Evolutionary conservation across 2,797 vertebrate genomes (phyloP), one percentile per base, ranked within the genome.

Genomic region (Gymnocypris eckloni): DNA sequence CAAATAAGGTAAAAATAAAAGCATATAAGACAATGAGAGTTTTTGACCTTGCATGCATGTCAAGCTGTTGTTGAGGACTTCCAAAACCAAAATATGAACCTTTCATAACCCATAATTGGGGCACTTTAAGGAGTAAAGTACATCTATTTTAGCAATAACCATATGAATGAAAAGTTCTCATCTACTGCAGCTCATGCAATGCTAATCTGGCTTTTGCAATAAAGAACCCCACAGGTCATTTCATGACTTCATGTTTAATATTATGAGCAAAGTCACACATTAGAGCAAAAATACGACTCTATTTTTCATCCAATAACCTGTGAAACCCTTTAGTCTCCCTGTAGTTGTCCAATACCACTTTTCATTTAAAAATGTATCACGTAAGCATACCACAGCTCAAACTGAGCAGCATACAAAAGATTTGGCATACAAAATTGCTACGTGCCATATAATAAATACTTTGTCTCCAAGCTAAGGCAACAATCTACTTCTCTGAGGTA

Each of bases 301-400:
- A 16, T 45, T 28, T 82, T 70, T 56, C 25, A 0, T 43, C 28
- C 6, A 15, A 39, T 41, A 56, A 82, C 37, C 16, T 33, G 81
- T 82, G 3, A 70, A 61, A 16, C 10, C 3, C n/a, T 72, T 16
- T 43, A 83, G 70, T n/a, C 48, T 64, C 54, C 54, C 22, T 50
- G 20, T 66, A 41, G 59, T n/a, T 41, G 56, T 66, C 59, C 13
- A n/a, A 76, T 20, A 43, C 39, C 25, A 37, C 54, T 9, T 37
- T 75, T 75, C 11, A 64, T 15, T 12, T 37, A 33, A 39, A 22
- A 71, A 37, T 25, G 4, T 75, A 45, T 52, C 13, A 5, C 20
- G 69, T 90, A 87, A 90, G 91, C 88, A 91, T 89, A 8, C 3
- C 25, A 75, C 20, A n/a, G 56, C 43, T 52, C 43, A 76, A 77